A percentile compares a stretch with the other conserved stretches of the same genome.
phyloP scores from a whole-genome alignment of 2,888 invertebrate species.

The Mimumesa dahlbomi region DNA sequence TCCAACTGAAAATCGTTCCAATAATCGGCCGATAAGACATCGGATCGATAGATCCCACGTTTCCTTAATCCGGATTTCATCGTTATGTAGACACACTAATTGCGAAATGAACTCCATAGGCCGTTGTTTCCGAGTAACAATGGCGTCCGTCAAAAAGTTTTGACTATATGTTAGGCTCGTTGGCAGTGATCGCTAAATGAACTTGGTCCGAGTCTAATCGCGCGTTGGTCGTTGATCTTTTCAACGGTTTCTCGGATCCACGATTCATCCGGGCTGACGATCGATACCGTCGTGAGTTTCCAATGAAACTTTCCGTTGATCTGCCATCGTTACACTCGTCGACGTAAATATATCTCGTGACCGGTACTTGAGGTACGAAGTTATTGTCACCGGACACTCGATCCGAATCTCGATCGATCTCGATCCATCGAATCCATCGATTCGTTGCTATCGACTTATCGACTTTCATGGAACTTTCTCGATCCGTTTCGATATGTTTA shows the following conservation, averaged over 20 bases:
- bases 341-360: neutral
- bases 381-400: constrained; percentile 47
- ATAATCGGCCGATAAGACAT: too few species aligned
- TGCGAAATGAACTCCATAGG: constrained; percentile 18
- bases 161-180: constrained; percentile 49
- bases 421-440: constrained; percentile 7
- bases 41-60: too few species aligned
- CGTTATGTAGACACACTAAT: neutral
- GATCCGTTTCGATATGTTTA: constrained; percentile 61
- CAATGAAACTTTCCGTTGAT: too few species aligned
- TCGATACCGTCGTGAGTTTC: too few species aligned
- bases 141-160: constrained; percentile 32
- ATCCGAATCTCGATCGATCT: too few species aligned
- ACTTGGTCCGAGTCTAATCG: constrained; percentile 62
- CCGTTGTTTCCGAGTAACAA: constrained; percentile 20
- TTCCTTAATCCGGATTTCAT: neutral
- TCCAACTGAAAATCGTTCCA: too few species aligned
- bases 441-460: neutral
- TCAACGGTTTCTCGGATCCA: neutral
- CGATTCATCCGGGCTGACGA: too few species aligned
- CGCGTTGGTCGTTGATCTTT: constrained; percentile 21
- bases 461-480: constrained; percentile 11
- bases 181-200: constrained; percentile 67
- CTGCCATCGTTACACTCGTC: neutral
- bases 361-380: too few species aligned